A percentile compares a stretch with the other conserved stretches of the same genome.
phyloP scores from a whole-genome alignment of 1,140 invertebrate species.

The Leptopilina clavipes region DNA sequence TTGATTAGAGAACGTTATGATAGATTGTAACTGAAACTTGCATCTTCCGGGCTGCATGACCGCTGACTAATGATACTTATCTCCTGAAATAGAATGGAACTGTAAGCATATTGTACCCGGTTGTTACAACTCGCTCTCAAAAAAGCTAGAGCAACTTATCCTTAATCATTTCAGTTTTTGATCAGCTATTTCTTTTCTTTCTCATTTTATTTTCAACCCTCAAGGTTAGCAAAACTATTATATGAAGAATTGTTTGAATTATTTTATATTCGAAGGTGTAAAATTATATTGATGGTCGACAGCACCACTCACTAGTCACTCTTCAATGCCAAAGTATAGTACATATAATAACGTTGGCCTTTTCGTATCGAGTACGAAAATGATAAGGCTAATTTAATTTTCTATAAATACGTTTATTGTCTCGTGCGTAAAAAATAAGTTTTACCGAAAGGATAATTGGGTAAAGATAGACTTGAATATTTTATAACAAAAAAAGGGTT shows the following conservation, averaged over 20 bases:
- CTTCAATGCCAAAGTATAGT: conserved; percentile 18
- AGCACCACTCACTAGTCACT: background rate
- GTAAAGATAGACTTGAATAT: background rate
- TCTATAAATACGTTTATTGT: background rate
- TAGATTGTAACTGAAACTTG: conserved; percentile 15
- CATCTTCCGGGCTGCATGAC: background rate
- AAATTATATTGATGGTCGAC: background rate
- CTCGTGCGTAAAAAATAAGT: background rate
- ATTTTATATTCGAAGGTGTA: background rate
- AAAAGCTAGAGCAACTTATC: background rate
- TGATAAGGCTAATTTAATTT: conserved; percentile 5
- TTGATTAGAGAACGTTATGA: background rate
- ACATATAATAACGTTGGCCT: background rate
- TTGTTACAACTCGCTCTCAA: background rate
- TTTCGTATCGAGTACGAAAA: background rate
- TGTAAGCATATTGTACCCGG: conserved; percentile 3
- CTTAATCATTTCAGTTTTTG: background rate
- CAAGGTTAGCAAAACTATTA: background rate
- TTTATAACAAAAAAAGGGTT: background rate
- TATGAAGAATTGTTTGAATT: background rate
- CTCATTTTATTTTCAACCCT: background rate
- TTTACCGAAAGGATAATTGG: background rate
- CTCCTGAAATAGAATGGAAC: background rate
- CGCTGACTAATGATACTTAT: background rate
- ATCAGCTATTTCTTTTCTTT: background rate